Evolutionary conservation across 53 echinoderm and acorn worm species (phyloP), one percentile per base, ranked within the genome.

Genomic region (Apostichopus leukothele): DNA sequence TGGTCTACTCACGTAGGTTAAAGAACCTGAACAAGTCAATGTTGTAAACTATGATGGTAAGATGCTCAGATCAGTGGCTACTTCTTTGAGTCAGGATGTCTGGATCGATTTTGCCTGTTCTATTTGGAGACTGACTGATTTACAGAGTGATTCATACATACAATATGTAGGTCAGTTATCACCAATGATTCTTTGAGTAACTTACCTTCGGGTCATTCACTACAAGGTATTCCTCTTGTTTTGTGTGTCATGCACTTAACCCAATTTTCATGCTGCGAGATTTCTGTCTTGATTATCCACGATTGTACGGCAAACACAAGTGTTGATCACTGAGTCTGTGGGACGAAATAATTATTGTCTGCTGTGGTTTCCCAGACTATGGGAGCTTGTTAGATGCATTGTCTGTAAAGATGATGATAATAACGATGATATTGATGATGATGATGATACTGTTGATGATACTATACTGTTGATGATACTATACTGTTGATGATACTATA

Each of bases 191-290:
- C 71, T 18, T 5, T 18, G 18, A 39, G 39, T 39, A 39, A 39
- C 39, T 19, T 71, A 18, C 71, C 14, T 71, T 71, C 71, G 20
- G 71, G 71, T 71, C 71, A 71, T 71, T 71, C 71, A 71, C 71
- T 71, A 19, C 71, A 57, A 57, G 57, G 57, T 57, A 57, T 57
- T 57, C 71, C 16, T 71, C 71, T 71, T 71, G 13, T 71, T 71
- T 71, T 71, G 71, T 71, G 71, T 71, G 71, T 71, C 71, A 18
- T 16, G 71, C 71, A 71, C 71, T 71, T 71, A 71, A 19, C 71
- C 71, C 18, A 71, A 71, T 71, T 71, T 71, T 18, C 21, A 7
- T 10, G 57, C 57, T 57, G 7, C 57, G 10, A 57, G 57, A 57
- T 57, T 57, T 10, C 57, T 57, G 8, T 10, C 10, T 57, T 71